A percentile compares a stretch with the other conserved stretches of the same genome.
Conservation (phyloP, 2,888 invertebrate species). For the Sesia apiformis region DNA sequence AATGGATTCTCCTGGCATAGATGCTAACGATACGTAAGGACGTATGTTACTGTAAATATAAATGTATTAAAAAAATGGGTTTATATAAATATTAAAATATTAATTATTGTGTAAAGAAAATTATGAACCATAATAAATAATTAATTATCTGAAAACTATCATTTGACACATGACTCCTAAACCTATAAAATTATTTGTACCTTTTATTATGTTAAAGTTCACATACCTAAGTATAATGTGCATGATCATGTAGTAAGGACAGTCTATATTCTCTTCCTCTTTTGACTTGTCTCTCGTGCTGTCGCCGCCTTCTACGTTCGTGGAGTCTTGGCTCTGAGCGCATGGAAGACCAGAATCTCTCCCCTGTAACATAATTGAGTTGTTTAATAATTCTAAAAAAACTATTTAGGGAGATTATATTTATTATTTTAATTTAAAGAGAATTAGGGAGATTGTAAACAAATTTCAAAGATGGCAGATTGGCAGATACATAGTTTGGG, state of each 20-base stretch:
- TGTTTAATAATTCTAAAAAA: neutral
- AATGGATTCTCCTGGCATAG: too few species aligned
- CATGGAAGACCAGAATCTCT: constrained; percentile 63
- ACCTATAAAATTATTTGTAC: neutral
- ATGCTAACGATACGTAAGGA: too few species aligned
- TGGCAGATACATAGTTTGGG: neutral
- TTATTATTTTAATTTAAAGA: too few species aligned
- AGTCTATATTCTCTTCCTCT: constrained; percentile 63
- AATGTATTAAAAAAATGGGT: neutral
- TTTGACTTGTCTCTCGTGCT: constrained; percentile 48
- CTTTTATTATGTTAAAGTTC: neutral
- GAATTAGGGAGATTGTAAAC: too few species aligned
- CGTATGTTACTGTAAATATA: too few species aligned
- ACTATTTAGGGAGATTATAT: too few species aligned
- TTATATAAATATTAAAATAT: neutral
- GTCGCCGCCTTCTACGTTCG: constrained; percentile 60
- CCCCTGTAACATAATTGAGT: constrained; percentile 29
- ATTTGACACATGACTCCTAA: too few species aligned
- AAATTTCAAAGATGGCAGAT: too few species aligned
- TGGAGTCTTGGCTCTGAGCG: constrained; percentile 66
- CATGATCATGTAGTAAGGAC: constrained; percentile 83
- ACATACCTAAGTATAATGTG: constrained; percentile 76
- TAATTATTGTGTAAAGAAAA: too few species aligned
- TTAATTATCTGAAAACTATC: too few species aligned
- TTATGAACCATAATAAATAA: neutral